These are phyloP conservation scores for Colistium nudipinnis DNA, from an alignment of 2,113 vertebrate genomes.

Conservation along the genomic window DNA sequence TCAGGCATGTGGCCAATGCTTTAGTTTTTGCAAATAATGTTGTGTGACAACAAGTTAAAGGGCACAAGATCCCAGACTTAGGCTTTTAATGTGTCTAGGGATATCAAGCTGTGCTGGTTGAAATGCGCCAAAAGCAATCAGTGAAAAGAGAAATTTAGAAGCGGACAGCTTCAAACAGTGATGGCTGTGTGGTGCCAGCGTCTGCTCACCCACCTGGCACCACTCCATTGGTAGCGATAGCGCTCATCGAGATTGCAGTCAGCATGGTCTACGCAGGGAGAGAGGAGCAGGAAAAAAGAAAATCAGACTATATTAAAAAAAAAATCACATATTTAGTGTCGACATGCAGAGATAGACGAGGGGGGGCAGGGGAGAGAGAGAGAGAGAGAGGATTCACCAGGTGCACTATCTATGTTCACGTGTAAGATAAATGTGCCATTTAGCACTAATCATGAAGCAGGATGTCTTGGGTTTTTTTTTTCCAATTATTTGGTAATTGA, in stretches of 20 bases:
- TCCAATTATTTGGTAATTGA: too few relatives aligned
- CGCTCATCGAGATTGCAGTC: conserved; percentile 99
- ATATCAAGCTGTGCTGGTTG: conserved; percentile 62
- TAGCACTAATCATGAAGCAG: not conserved
- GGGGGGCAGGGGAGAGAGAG: not conserved
- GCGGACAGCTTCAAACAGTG: conserved; percentile 65
- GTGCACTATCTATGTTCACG: not conserved
- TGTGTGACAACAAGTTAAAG: conserved; percentile 46
- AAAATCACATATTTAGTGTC: too few relatives aligned
- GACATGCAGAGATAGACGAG: not conserved
- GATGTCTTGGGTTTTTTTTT: too few relatives aligned
- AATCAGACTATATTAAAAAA: conserved; percentile 20
- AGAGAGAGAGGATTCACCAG: not conserved
- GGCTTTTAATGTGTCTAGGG: conserved; percentile 61
- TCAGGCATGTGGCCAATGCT: conserved; percentile 41
- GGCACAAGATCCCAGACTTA: conserved; percentile 55
- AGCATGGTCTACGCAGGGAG: conserved; percentile 90
- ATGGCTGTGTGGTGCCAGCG: conserved; percentile 61
- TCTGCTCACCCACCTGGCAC: conserved; percentile 92
- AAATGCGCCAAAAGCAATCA: conserved; percentile 69
- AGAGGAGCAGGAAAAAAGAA: conserved; percentile 42
- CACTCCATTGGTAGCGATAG: conserved; percentile 97
- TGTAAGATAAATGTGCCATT: not conserved
- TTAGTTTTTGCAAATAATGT: conserved; percentile 55
- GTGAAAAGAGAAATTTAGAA: conserved; percentile 62